Base-by-base conservation (phyloP, 2,797 vertebrate genomes). In the Molossus alvarezi region DNA sequence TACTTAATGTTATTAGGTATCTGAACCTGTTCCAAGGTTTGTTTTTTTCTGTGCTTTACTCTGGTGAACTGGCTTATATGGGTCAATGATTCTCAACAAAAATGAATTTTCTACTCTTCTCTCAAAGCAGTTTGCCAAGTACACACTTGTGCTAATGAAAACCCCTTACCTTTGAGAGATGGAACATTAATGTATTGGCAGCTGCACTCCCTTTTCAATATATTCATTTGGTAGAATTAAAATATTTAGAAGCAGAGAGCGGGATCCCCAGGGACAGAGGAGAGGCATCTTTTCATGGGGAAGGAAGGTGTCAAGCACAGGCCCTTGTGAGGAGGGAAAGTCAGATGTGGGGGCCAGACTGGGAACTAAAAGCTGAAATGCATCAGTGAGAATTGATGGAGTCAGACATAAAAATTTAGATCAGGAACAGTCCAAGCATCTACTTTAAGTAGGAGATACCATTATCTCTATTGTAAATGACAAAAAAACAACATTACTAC, bases 101-200 rank as follows among this genome's bases (percentile, higher is more conserved):
- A 90, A 79, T 77, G n/a, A 89, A 72, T 2, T 95, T 95, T 79
- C 29, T 81, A 62, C 17, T 79, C n/a, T 85, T 88, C 9, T 67
- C 81, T 79, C 91, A 86, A 72, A 81, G 82, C 14, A 23, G 67
- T 91, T 91, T 91, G 15, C 72, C 69, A 91, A 60, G 69, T 69
- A 83, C 21, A 62, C 21, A 37, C 71, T 83, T 88, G 8, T 90
- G 82, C 15, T 87, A 80, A 64, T 53, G 65, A 53, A 80, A 94
- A 73, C 12, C 37, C 9, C 75, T 84, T 45, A 85, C 17, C 17
- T 76, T 48, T 73, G 51, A 88, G 33, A 85, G 48, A 57, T 6
- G 77, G 13, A 67, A 57, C 21, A 48, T 14, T 88, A 69, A 29
- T 45, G 20, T 93, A 67, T 41, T 79, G 69, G 13, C 69, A 83